A percentile compares a stretch with the other conserved stretches of the same genome.
Conservation (phyloP, 2,113 vertebrate species). For the Alosa alosa region DNA sequence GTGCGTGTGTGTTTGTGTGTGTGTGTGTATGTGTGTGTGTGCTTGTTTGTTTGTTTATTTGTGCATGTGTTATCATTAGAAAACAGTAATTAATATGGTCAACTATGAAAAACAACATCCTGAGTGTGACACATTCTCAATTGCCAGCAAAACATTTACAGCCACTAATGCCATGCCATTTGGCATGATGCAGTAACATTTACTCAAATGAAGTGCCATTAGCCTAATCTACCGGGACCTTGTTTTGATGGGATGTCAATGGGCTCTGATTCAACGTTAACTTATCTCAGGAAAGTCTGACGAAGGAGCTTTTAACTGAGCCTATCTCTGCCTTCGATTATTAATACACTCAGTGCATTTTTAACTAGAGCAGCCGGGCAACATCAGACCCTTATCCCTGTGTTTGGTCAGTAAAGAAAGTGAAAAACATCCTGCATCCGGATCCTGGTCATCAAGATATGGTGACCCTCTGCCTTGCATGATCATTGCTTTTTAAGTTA, state of each 20-base stretch:
- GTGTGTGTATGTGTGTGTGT: conserved; percentile 40
- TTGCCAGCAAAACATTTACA: background rate
- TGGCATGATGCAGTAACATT: conserved; percentile 29
- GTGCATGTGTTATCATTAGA: background rate
- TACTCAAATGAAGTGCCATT: conserved; percentile 14
- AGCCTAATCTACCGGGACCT: conserved; percentile 21
- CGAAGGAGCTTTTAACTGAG: conserved; percentile 7
- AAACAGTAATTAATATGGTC: background rate
- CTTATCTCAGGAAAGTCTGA: background rate
- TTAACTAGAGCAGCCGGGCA: conserved; percentile 37
- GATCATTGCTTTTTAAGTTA: no score
- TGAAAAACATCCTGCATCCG: no score
- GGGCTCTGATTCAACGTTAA: conserved; percentile 30
- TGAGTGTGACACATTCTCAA: background rate
- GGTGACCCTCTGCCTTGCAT: no score
- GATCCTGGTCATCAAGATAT: no score
- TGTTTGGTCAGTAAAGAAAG: no score
- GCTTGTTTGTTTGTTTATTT: conserved; percentile 32
- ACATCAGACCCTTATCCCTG: no score
- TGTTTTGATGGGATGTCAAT: conserved; percentile 32
- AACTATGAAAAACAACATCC: background rate
- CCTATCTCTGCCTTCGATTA: conserved; percentile 19
- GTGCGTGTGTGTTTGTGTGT: background rate
- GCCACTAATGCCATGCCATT: conserved; percentile 20
- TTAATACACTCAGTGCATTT: conserved; percentile 1